Evolutionary conservation across 2,888 invertebrate genomes (phyloP).

Genomic region (Diogma glabrata): DNA sequence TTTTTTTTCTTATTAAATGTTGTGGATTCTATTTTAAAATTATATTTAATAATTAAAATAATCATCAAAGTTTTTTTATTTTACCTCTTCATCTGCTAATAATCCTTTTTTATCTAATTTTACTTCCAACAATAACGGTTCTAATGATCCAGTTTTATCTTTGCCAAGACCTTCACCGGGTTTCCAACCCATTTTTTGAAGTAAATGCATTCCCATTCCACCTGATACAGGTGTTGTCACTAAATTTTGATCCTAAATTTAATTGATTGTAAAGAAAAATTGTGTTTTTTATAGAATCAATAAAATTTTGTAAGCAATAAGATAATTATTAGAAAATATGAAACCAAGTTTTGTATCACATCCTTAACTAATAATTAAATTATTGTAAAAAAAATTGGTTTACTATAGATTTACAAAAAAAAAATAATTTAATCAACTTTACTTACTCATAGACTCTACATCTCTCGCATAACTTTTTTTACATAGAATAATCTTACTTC

Average conservation of each 20-base stretch:
- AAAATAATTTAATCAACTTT: too few species aligned
- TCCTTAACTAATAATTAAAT: too few species aligned
- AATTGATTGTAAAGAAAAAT: background rate
- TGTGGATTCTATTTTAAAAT: background rate
- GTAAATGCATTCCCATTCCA: constrained; percentile 92
- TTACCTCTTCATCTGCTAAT: constrained; percentile 60
- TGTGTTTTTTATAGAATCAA: too few species aligned
- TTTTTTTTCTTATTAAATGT: background rate
- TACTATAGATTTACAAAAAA: too few species aligned
- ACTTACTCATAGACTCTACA: too few species aligned
- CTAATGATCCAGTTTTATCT: constrained; percentile 81
- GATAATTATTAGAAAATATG: too few species aligned
- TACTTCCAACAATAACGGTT: constrained; percentile 85
- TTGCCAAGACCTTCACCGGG: constrained; percentile 95
- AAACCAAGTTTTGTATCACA: too few species aligned
- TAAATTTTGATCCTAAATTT: constrained; percentile 72
- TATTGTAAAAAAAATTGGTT: too few species aligned
- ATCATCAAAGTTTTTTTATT: constrained; percentile 24
- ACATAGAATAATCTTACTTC: too few species aligned
- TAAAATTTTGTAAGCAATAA: too few species aligned
- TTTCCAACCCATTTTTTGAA: constrained; percentile 98
- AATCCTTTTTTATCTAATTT: constrained; percentile 91
- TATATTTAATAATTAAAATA: background rate
- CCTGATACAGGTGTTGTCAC: constrained; percentile 83
- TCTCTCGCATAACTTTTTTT: too few species aligned